Percentiles rank a stretch among this genome's conserved stretches.
phyloP scores from a whole-genome alignment of 2,797 vertebrate genomes.

The Discoglossus pictus region DNA sequence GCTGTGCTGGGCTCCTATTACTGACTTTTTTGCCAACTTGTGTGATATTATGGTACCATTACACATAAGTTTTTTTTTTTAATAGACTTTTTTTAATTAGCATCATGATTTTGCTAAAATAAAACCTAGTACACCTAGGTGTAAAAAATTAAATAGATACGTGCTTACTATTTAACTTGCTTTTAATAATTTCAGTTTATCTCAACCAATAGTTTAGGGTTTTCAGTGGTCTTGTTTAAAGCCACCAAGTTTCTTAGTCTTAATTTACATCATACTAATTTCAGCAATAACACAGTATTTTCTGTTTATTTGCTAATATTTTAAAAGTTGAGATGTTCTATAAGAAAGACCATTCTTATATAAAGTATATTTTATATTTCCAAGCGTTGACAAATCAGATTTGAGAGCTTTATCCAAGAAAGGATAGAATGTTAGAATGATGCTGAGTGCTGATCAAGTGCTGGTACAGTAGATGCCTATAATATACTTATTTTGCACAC shows the following conservation, averaged over 20 bases:
- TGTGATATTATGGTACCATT: slow-evolving; percentile 70
- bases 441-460: slow-evolving; percentile 28
- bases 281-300: slow-evolving; percentile 59
- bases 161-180: slow-evolving; percentile 57
- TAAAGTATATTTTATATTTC: slow-evolving; percentile 67
- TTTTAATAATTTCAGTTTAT: slow-evolving; percentile 58
- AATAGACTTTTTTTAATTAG: slow-evolving; percentile 5
- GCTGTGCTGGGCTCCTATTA: slow-evolving; percentile 74
- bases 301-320: slow-evolving; percentile 62
- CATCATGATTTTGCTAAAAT: background rate
- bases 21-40: slow-evolving; percentile 60
- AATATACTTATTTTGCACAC: slow-evolving; percentile 16
- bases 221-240: slow-evolving; percentile 52
- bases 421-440: slow-evolving; percentile 19
- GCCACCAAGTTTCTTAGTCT: slow-evolving; percentile 54
- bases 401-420: slow-evolving; percentile 63
- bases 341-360: slow-evolving; percentile 59
- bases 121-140: slow-evolving; percentile 38
- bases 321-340: slow-evolving; percentile 63
- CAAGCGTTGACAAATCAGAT: slow-evolving; percentile 79
- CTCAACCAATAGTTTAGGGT: slow-evolving; percentile 56
- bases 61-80: slow-evolving; percentile 50
- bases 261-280: slow-evolving; percentile 54
- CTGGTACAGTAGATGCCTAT: slow-evolving; percentile 39
- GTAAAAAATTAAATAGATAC: slow-evolving; percentile 64